Conservation (phyloP, 2,888 invertebrate genomes). For the Polyommatus iphigenia region DNA sequence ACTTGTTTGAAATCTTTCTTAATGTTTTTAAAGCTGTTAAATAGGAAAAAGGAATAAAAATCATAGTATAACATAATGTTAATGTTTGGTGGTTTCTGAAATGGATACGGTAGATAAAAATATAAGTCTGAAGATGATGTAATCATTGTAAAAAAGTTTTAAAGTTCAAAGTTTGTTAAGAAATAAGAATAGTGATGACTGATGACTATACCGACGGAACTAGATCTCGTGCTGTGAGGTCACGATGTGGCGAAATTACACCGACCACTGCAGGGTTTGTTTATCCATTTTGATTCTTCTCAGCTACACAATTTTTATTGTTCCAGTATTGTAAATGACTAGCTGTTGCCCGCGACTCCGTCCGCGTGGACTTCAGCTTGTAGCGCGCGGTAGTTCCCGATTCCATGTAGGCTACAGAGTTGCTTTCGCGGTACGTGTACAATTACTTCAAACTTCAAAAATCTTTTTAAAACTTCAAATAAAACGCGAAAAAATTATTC, state of each 20-base stretch:
- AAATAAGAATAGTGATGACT: background rate
- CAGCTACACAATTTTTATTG: background rate
- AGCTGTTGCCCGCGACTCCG: too few relatives aligned
- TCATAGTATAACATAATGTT: background rate
- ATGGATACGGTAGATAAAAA: background rate
- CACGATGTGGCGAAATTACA: conserved; percentile 29
- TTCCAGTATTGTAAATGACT: background rate
- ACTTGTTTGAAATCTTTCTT: background rate
- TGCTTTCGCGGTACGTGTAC: too few relatives aligned
- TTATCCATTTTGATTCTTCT: background rate
- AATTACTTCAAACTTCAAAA: too few relatives aligned
- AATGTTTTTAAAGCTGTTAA: background rate
- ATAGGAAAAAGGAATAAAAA: background rate
- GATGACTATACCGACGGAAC: conserved; percentile 31
- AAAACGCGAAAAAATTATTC: too few relatives aligned
- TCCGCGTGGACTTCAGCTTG: too few relatives aligned
- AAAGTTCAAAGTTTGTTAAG: conserved; percentile 26
- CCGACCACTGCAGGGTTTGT: conserved; percentile 28
- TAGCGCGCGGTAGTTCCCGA: too few relatives aligned
- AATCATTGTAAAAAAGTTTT: background rate
- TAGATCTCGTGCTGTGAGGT: conserved; percentile 23
- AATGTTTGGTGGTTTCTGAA: background rate
- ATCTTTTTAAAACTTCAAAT: too few relatives aligned
- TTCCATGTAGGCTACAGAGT: too few relatives aligned
- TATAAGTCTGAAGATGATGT: background rate